A percentile compares a stretch with the other conserved stretches of the same genome.
Conservation (phyloP, 2,113 vertebrate species). For the Brachyhypopomus gauderio region DNA sequence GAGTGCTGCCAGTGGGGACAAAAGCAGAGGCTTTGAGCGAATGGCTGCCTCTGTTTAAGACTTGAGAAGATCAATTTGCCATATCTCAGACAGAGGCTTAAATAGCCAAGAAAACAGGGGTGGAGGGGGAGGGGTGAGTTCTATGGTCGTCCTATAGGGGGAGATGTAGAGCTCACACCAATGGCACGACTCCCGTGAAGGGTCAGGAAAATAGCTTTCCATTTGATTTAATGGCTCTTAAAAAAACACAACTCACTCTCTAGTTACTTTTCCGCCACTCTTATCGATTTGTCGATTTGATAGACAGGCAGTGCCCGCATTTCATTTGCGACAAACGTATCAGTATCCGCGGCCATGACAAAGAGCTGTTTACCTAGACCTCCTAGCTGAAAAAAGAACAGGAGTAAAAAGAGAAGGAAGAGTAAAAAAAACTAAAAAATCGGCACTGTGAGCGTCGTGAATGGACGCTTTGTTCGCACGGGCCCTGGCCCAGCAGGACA, state of each 20-base stretch:
- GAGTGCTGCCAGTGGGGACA: slow-evolving; percentile 44
- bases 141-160: slow-evolving; percentile 41
- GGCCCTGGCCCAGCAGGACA: slow-evolving; percentile 68
- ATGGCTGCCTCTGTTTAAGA: slow-evolving; percentile 37
- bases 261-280: slow-evolving; percentile 39
- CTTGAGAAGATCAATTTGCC: slow-evolving; percentile 50
- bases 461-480: slow-evolving; percentile 83
- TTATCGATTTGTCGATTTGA: slow-evolving; percentile 42
- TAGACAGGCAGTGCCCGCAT: slow-evolving; percentile 31
- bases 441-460: slow-evolving; percentile 66
- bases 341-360: slow-evolving; percentile 58
- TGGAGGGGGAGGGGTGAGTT: background rate
- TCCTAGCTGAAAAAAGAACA: slow-evolving; percentile 14
- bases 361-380: slow-evolving; percentile 79
- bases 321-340: slow-evolving; percentile 41
- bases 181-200: background rate
- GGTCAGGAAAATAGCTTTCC: slow-evolving; percentile 27
- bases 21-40: slow-evolving; percentile 25
- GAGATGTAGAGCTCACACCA: slow-evolving; percentile 28
- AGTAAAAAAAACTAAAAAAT: slow-evolving; percentile 30
- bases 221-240: slow-evolving; percentile 19
- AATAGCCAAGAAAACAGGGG: background rate
- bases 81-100: slow-evolving; percentile 34
- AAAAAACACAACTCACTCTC: slow-evolving; percentile 34
- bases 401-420: slow-evolving; percentile 69